Evolutionary conservation across 2,113 vertebrate species (phyloP).

Genomic region (Columba livia): DNA sequence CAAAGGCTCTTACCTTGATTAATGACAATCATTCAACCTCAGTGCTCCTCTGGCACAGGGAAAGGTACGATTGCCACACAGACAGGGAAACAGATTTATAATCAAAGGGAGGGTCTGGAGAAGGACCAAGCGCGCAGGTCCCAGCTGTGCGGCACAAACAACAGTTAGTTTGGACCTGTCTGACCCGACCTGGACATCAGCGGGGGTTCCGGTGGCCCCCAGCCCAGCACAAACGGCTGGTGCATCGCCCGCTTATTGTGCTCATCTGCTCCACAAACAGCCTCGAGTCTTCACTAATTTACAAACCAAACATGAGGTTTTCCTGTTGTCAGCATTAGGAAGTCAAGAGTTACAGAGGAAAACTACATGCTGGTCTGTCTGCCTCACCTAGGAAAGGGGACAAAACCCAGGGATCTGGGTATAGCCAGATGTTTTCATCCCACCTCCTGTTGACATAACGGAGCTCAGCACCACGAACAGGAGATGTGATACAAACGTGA

Average conservation of each 20-base stretch:
- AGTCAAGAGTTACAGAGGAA: background rate
- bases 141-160: background rate
- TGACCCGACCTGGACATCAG: too few relatives aligned
- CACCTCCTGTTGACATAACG: fast-evolving
- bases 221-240: background rate
- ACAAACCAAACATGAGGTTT: background rate
- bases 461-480: background rate
- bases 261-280: background rate
- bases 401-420: background rate
- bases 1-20: background rate
- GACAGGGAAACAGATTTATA: background rate
- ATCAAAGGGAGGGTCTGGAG: background rate
- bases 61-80: background rate
- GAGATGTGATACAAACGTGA: background rate
- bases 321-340: background rate
- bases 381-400: background rate
- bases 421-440: background rate
- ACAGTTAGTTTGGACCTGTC: background rate
- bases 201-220: background rate
- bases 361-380: background rate
- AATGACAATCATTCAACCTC: background rate
- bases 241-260: background rate
- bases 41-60: background rate
- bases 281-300: background rate
- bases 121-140: background rate